Evolutionary conservation across 1,140 invertebrate genomes (phyloP).

Genomic region (Tachypleus tridentatus): DNA sequence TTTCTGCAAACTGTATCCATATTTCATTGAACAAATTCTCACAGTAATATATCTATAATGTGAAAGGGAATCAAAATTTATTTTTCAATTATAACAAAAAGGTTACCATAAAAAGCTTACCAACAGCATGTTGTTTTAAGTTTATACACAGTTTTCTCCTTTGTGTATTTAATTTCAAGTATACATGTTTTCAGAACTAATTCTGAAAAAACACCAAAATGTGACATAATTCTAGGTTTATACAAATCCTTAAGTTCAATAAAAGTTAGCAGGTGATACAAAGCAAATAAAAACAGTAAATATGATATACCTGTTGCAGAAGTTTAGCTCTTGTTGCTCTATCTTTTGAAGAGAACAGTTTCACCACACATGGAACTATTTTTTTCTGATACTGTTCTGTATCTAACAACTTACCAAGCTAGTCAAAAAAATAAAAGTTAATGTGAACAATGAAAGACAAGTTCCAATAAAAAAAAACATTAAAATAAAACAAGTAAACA

Average conservation of each 20-base stretch:
- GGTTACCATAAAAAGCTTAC: too few relatives aligned
- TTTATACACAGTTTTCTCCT: too few relatives aligned
- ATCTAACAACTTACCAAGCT: constrained; percentile 75
- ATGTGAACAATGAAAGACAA: too few relatives aligned
- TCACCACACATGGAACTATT: constrained; percentile 94
- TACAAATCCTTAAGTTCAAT: neutral
- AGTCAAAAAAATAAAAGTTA: constrained; percentile 12
- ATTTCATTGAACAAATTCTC: too few relatives aligned
- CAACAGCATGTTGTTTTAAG: too few relatives aligned
- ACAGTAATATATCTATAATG: too few relatives aligned
- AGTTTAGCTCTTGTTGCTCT: constrained; percentile 83
- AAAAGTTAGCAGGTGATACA: neutral
- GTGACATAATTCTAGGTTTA: too few relatives aligned
- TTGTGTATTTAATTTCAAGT: neutral
- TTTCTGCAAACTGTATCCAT: too few relatives aligned
- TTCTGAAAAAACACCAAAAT: neutral
- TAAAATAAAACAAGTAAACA: too few relatives aligned
- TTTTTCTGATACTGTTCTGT: constrained; percentile 88
- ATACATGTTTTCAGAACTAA: neutral
- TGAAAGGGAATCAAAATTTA: too few relatives aligned
- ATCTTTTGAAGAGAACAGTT: constrained; percentile 90
- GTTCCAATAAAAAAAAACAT: too few relatives aligned
- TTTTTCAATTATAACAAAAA: too few relatives aligned
- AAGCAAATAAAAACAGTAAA: neutral
- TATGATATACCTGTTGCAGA: constrained; percentile 57